Conservation (phyloP, 2,797 vertebrate species). For the Orientallactaga sibirica region DNA sequence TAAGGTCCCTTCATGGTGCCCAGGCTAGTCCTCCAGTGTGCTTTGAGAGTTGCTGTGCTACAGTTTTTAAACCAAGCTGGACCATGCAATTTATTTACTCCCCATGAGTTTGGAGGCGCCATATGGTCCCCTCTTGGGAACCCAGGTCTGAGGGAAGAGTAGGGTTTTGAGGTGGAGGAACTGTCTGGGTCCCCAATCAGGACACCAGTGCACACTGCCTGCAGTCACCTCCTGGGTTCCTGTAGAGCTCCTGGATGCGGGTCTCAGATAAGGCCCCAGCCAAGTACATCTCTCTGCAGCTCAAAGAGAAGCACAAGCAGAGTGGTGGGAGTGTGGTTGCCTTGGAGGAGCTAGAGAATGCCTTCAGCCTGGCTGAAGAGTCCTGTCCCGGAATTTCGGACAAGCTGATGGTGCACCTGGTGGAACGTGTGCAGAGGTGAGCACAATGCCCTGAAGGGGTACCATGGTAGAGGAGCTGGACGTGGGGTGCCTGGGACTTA, state of each 20-base stretch:
- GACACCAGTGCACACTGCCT: background rate
- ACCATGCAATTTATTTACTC: too few species aligned
- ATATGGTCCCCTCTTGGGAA: background rate
- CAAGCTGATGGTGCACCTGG: constrained; percentile 96
- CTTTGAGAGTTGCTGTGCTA: background rate
- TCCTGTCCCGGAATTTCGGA: constrained; percentile 99
- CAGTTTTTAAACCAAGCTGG: background rate
- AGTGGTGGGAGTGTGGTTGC: constrained; percentile 92
- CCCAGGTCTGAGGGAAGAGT: background rate
- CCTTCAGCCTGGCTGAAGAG: constrained; percentile 98
- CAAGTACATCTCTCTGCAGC: constrained; percentile 79
- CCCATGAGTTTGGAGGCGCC: background rate
- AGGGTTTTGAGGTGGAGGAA: background rate
- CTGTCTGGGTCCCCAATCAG: fast-evolving
- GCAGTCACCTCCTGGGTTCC: background rate
- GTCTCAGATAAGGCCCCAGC: background rate
- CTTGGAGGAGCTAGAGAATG: constrained; percentile 98
- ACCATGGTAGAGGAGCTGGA: background rate
- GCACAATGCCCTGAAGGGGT: background rate
- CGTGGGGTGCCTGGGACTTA: background rate
- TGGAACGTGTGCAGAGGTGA: constrained; percentile 97
- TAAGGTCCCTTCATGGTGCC: background rate
- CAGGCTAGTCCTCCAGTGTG: too few species aligned
- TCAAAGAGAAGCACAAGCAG: constrained; percentile 95
- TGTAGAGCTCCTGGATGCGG: background rate